Evolutionary conservation across 2,888 invertebrate genomes (phyloP).

Genomic region (Gibbula magus): DNA sequence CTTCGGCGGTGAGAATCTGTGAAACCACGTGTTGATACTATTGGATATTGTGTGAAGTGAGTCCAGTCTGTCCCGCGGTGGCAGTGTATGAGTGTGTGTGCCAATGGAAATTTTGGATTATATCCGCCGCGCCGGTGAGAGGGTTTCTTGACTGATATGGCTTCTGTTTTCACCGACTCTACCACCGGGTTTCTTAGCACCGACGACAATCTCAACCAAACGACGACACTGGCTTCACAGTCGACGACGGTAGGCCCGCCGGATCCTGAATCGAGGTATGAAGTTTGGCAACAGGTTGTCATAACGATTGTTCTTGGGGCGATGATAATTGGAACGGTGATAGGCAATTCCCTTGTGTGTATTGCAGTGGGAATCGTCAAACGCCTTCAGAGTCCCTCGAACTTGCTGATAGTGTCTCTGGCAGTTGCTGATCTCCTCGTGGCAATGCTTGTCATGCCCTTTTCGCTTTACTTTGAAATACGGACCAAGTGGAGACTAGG

Average conservation of each 20-base stretch:
- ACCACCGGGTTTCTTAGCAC: background rate
- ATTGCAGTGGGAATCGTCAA: slow-evolving; percentile 78
- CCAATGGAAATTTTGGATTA: background rate
- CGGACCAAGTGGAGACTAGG: slow-evolving; percentile 72
- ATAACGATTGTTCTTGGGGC: slow-evolving; percentile 59
- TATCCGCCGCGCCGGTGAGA: background rate
- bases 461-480: slow-evolving; percentile 75
- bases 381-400: slow-evolving; percentile 75
- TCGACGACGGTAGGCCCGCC: background rate
- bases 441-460: slow-evolving; percentile 78
- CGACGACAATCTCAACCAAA: background rate
- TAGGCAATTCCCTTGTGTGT: slow-evolving; percentile 78
- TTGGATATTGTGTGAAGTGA: no score
- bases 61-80: no score
- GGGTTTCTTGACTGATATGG: background rate
- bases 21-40: no score
- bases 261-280: slow-evolving; percentile 32
- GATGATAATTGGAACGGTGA: slow-evolving; percentile 76
- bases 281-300: slow-evolving; percentile 54
- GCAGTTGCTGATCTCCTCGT: slow-evolving; percentile 78
- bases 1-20: no score
- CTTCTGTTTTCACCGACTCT: background rate
- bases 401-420: slow-evolving; percentile 76
- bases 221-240: background rate
- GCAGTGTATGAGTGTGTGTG: background rate